phyloP scores from a whole-genome alignment of 2,888 invertebrate genomes.

The Coelopa pilipes region DNA sequence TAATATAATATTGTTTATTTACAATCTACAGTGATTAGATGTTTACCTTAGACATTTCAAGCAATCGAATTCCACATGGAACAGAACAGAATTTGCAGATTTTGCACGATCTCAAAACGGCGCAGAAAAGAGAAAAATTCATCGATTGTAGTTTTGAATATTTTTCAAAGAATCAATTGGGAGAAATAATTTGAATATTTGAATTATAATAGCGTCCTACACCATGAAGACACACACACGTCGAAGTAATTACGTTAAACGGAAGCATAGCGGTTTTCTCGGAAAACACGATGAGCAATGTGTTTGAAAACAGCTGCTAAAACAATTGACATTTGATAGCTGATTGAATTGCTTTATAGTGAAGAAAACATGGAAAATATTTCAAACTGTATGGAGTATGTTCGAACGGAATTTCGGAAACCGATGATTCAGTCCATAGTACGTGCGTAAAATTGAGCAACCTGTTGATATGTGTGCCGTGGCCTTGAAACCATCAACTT shows the following conservation, averaged over 20 bases:
- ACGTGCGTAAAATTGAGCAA: too few species aligned
- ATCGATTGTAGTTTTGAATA: not conserved
- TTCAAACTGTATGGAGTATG: not conserved
- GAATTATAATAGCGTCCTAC: too few species aligned
- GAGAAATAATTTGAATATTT: not conserved
- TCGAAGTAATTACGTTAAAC: not conserved
- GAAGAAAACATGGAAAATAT: not conserved
- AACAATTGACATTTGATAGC: not conserved
- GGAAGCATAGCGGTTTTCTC: not conserved
- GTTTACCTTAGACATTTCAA: not conserved
- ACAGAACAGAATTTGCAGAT: not conserved
- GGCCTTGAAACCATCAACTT: too few species aligned
- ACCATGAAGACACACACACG: too few species aligned
- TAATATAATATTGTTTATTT: not conserved
- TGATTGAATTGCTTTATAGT: not conserved
- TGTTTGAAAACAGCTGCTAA: constrained; percentile 4
- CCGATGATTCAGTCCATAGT: not conserved
- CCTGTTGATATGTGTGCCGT: too few species aligned
- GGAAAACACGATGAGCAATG: not conserved
- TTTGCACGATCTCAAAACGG: constrained; percentile 1
- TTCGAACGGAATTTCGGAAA: not conserved
- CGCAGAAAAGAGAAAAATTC: not conserved
- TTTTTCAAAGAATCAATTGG: constrained; percentile 4
- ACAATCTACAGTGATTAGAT: not conserved
- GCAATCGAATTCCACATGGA: not conserved